These are phyloP conservation scores for Acanthisitta chloris DNA, from an alignment of 2,113 vertebrate species.

Conservation along the genomic window DNA sequence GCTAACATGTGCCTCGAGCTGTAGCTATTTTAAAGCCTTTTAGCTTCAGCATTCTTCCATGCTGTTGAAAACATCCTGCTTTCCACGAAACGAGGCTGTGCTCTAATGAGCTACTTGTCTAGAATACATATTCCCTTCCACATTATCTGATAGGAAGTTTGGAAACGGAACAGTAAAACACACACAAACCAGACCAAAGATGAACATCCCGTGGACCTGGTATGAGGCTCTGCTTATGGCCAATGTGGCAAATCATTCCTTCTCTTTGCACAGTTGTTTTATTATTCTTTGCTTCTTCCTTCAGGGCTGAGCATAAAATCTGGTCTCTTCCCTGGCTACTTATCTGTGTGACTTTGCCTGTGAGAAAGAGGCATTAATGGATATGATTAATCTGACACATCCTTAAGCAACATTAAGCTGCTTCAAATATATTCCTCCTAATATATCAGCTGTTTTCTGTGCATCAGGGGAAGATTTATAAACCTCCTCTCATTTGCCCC, in stretches of 20 bases:
- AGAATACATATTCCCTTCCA: not conserved
- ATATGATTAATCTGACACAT: not conserved
- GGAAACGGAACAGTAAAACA: not conserved
- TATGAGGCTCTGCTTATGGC: not conserved
- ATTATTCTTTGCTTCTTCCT: not conserved
- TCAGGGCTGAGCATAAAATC: not conserved
- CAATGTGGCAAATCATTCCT: not conserved
- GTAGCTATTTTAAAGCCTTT: conserved; percentile 7
- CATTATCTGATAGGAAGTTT: not conserved
- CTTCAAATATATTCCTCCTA: not conserved
- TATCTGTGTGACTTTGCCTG: not conserved
- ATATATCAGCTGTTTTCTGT: not conserved
- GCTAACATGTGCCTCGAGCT: not conserved
- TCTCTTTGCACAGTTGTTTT: not conserved
- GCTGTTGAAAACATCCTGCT: not conserved
- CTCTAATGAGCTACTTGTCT: not conserved
- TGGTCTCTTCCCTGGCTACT: not conserved
- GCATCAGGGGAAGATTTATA: not conserved
- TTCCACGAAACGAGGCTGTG: not conserved
- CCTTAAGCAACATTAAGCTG: not conserved
- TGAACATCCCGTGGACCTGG: rapidly evolving
- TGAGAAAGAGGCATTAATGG: not conserved
- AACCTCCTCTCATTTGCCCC: not conserved
- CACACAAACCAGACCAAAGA: not conserved
- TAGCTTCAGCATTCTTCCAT: not conserved